Evolutionary conservation across 2,888 invertebrate species (phyloP).

Genomic region (Aricia artaxerxes): DNA sequence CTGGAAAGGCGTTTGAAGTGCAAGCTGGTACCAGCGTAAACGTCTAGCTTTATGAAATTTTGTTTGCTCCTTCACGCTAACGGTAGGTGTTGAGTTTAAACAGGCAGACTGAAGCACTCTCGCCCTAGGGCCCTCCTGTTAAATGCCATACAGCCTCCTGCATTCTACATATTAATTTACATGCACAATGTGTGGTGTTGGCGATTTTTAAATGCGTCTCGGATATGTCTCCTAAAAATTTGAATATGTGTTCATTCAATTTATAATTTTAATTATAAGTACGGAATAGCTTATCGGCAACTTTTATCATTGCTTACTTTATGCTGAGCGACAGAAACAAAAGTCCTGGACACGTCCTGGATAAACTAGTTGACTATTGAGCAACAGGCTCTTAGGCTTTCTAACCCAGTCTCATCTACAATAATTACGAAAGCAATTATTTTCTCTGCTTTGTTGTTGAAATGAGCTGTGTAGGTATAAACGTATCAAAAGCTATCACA

Average conservation of each 20-base stretch:
- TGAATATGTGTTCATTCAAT: no score
- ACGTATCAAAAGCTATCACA: neutral
- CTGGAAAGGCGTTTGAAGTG: slow-evolving; percentile 10
- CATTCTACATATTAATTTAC: slow-evolving; percentile 5
- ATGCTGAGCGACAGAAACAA: no score
- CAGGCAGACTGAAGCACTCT: slow-evolving; percentile 13
- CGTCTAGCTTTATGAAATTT: slow-evolving; percentile 18
- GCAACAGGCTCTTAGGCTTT: no score
- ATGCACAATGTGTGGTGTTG: neutral
- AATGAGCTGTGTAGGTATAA: no score
- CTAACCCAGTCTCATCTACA: no score
- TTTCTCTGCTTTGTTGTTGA: no score
- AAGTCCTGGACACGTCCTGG: no score
- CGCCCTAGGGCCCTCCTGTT: slow-evolving; percentile 12
- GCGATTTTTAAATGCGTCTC: slow-evolving; percentile 13
- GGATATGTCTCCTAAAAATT: neutral
- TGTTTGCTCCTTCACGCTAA: slow-evolving; percentile 18
- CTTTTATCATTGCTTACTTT: no score
- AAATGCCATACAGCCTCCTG: slow-evolving; percentile 19
- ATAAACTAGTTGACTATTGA: no score
- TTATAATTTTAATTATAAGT: no score
- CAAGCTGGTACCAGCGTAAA: slow-evolving; percentile 18
- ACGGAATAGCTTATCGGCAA: no score
- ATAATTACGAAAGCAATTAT: no score
- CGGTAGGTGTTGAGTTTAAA: slow-evolving; percentile 21